Evolutionary conservation across 2,113 vertebrate genomes (phyloP).

Genomic region (Nothobranchius kuhntae): DNA sequence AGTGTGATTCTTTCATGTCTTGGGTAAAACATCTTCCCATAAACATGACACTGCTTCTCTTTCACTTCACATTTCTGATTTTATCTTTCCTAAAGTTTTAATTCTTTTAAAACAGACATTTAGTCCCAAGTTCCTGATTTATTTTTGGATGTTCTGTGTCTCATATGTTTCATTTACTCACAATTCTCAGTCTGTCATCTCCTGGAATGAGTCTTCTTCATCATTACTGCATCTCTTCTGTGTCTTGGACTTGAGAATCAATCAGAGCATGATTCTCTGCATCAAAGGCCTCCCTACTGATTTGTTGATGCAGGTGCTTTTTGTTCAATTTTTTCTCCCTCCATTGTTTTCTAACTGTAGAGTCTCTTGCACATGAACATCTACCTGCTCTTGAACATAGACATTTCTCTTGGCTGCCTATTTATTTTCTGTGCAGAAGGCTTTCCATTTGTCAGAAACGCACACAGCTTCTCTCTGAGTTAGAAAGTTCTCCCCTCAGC

Average conservation of each 20-base stretch:
- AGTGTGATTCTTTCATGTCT: too few relatives aligned
- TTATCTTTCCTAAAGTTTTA: background rate
- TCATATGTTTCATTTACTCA: too few relatives aligned
- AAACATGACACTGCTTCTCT: too few relatives aligned
- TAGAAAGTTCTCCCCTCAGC: background rate
- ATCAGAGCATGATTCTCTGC: background rate
- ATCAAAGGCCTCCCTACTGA: too few relatives aligned
- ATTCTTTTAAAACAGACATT: too few relatives aligned
- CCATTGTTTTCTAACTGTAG: background rate
- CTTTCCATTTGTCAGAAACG: background rate
- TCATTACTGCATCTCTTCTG: background rate
- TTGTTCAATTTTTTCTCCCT: background rate
- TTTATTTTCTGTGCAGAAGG: constrained; percentile 1
- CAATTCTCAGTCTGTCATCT: background rate
- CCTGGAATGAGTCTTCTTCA: background rate
- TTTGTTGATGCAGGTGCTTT: too few relatives aligned
- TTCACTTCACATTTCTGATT: background rate
- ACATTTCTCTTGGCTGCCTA: background rate
- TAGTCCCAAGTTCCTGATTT: background rate
- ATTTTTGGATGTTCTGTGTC: too few relatives aligned
- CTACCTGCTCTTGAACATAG: background rate
- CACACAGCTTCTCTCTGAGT: background rate
- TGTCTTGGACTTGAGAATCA: background rate
- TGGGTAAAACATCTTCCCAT: too few relatives aligned
- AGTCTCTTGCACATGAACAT: background rate